Evolutionary conservation across 2,797 vertebrate species (phyloP), one percentile per base, ranked within the genome.

Genomic region (Onychomys leucogaster): DNA sequence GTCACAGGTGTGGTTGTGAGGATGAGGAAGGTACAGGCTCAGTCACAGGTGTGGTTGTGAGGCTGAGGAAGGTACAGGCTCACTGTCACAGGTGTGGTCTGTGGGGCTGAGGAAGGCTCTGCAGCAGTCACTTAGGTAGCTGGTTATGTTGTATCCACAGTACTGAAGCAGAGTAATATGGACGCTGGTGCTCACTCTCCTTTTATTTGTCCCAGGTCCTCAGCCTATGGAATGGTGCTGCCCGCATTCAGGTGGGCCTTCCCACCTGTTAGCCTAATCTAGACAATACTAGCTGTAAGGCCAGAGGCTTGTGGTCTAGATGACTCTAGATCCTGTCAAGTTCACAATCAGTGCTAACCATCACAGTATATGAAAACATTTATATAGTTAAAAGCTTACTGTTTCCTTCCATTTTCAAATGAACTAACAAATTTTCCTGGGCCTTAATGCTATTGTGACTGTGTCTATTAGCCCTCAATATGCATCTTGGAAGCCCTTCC

Each of bases 361-460:
- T 21, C 41, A 84, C 43, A 46, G 21, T 34, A 65, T 37, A 21
- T 27, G 5, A 63, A 88, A 89, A 67, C 52, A 65, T 34, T 46
- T 67, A 34, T 84, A 84, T 25, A 90, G 32, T 16, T 87, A 81
- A 73, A 90, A 32, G 0, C 52, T 90, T 43, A 41, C 32, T 46
- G 23, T 59, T 71, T 43, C n/a, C 73, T 78, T 85, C 43, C 83
- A 19, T 94, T 85, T 85, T 88, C 49, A 93, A 83, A n/a, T 67
- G 65, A 94, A 71, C 23, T 2, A 29, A 61, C 75, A 16, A 8
- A 78, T 65, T 81, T 89, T 65, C 21, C 25, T 65, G 52, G 71
- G 12, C 17, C 11, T 46, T 16, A 21, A 46, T n/a, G 27, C 41
- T 67, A 0, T 3, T 13, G 1, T 89, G 23, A 4, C 27, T 17